Percentiles rank a stretch among this genome's conserved stretches.
These are phyloP conservation scores for Mimachlamys varia DNA, from an alignment of 2,888 invertebrate species.

Conservation along the genomic window DNA sequence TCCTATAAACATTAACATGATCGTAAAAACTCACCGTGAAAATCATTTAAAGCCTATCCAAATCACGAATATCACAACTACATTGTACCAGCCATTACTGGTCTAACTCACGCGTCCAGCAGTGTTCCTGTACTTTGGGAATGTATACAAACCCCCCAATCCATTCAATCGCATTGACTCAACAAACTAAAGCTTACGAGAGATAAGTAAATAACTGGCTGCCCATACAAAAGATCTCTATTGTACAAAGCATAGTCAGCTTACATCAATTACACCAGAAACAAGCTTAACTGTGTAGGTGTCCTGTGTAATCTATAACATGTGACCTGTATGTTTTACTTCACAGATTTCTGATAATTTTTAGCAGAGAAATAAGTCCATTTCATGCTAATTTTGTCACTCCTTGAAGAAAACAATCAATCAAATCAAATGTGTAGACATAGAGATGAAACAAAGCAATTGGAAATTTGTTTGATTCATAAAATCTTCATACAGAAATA, in stretches of 20 bases:
- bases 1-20: neutral
- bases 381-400: too few relatives aligned
- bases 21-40: neutral
- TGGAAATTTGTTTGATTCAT: too few relatives aligned
- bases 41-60: neutral
- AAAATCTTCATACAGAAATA: too few relatives aligned
- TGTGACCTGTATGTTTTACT: neutral
- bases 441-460: too few relatives aligned
- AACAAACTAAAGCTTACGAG: constrained; percentile 8
- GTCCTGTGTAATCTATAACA: neutral
- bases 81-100: neutral
- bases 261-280: neutral
- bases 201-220: constrained; percentile 33
- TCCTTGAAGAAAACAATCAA: too few relatives aligned
- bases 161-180: constrained; percentile 32
- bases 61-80: neutral
- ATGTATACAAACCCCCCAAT: constrained; percentile 14
- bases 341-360: too few relatives aligned
- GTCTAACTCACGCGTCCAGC: neutral
- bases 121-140: neutral
- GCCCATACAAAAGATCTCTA: neutral
- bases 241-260: neutral
- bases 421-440: too few relatives aligned
- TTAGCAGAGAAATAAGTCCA: too few relatives aligned
- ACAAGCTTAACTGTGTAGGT: neutral